Conservation (phyloP, 2,113 vertebrate genomes). For the Globicephala melas region DNA sequence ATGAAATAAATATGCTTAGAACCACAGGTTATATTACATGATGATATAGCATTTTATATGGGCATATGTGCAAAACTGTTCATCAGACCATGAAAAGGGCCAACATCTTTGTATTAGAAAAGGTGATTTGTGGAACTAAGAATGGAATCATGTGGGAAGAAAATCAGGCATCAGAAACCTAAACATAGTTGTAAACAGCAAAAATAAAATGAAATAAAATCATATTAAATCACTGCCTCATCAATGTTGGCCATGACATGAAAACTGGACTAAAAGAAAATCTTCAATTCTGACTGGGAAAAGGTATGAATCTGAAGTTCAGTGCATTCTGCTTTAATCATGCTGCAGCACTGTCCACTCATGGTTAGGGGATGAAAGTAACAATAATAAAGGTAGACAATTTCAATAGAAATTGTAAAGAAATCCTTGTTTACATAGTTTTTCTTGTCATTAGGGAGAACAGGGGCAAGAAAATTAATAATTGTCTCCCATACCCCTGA, state of each 20-base stretch:
- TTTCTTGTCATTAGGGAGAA: background rate
- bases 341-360: background rate
- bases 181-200: background rate
- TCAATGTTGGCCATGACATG: background rate
- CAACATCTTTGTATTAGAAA: conserved; percentile 72
- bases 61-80: conserved; percentile 52
- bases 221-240: background rate
- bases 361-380: background rate
- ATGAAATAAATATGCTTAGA: conserved; percentile 32
- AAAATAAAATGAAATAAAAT: background rate
- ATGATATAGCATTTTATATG: conserved; percentile 55
- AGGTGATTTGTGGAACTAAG: conserved; percentile 63
- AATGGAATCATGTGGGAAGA: background rate
- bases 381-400: background rate
- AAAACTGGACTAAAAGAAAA: background rate
- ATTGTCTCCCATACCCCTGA: background rate
- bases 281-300: background rate
- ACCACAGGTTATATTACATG: background rate
- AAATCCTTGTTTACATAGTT: background rate
- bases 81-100: conserved; percentile 45
- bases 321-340: background rate
- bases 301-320: background rate
- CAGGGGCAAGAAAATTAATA: background rate
- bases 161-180: background rate
- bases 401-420: background rate